A percentile compares a stretch with the other conserved stretches of the same genome.
Conservation (phyloP, 2,888 invertebrate genomes). For the Ctena decussata region DNA sequence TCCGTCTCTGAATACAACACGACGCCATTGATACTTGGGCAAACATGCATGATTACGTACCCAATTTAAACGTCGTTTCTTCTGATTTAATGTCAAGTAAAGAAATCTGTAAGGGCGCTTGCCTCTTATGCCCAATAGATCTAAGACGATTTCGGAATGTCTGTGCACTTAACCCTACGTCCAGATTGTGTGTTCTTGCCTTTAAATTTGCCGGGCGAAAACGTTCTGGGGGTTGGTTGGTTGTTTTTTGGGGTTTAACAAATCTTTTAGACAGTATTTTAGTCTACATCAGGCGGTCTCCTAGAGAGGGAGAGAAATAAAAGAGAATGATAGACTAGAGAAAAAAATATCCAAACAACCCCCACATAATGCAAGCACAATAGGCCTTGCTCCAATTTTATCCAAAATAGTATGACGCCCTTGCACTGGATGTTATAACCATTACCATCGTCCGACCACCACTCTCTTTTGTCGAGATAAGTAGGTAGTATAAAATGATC, state of each 20-base stretch:
- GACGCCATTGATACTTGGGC: not conserved
- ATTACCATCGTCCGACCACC: too few species aligned
- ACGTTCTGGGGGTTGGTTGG: not conserved
- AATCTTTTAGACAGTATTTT: too few species aligned
- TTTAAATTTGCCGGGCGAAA: not conserved
- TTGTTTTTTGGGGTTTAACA: too few species aligned
- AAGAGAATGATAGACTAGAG: too few species aligned
- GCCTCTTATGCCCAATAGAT: not conserved
- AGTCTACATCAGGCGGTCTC: too few species aligned
- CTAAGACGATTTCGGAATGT: slow-evolving; percentile 3
- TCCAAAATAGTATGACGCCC: too few species aligned
- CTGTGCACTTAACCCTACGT: slow-evolving; percentile 15
- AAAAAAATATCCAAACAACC: too few species aligned
- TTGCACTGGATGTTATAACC: too few species aligned
- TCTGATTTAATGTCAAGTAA: slow-evolving; percentile 11
- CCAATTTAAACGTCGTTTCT: slow-evolving; percentile 11
- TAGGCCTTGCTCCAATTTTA: too few species aligned
- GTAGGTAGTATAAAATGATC: slow-evolving; percentile 3
- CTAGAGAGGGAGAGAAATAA: too few species aligned
- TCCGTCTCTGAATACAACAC: slow-evolving; percentile 37
- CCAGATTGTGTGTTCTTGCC: not conserved
- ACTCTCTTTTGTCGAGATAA: too few species aligned
- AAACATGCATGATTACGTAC: slow-evolving; percentile 10
- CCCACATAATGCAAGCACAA: too few species aligned
- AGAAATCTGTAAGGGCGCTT: not conserved